phyloP scores from a whole-genome alignment of 53 echinoderm and acorn worm species.

The Crossaster papposus region DNA sequence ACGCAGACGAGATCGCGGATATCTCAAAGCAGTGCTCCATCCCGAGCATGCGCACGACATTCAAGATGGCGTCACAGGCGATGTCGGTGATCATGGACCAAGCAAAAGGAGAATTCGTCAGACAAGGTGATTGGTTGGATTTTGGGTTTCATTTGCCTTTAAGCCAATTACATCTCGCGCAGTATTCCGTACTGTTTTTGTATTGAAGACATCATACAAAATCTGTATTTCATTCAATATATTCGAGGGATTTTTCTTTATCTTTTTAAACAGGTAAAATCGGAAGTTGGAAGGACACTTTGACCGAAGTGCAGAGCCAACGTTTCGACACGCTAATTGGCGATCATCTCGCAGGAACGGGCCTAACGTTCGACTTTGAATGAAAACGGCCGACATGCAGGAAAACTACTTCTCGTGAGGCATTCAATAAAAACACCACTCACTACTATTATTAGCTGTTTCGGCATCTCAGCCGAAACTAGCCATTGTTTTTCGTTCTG shows the following conservation, averaged over 20 bases:
- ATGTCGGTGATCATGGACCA: constrained; percentile 1
- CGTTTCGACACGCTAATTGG: background rate
- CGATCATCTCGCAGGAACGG: background rate
- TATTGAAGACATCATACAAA: background rate
- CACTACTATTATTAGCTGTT: too few relatives aligned
- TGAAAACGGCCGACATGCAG: background rate
- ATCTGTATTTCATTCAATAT: too few relatives aligned
- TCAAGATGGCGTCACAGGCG: background rate
- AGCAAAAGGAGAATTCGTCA: constrained; percentile 4
- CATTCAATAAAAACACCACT: too few relatives aligned
- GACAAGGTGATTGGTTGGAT: background rate
- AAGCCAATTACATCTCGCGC: background rate
- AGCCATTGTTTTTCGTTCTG: too few relatives aligned
- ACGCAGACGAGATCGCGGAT: background rate
- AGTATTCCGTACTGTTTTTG: background rate
- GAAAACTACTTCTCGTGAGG: background rate
- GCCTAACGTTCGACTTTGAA: constrained; percentile 9
- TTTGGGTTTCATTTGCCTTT: background rate
- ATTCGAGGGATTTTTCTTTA: background rate
- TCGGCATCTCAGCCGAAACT: too few relatives aligned
- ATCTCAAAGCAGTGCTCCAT: constrained; percentile 15
- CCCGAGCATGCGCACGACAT: background rate
- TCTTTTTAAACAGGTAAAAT: background rate
- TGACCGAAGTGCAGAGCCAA: background rate
- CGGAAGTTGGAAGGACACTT: background rate